phyloP scores from a whole-genome alignment of 2,113 vertebrate species.

The Sardina pilchardus region DNA sequence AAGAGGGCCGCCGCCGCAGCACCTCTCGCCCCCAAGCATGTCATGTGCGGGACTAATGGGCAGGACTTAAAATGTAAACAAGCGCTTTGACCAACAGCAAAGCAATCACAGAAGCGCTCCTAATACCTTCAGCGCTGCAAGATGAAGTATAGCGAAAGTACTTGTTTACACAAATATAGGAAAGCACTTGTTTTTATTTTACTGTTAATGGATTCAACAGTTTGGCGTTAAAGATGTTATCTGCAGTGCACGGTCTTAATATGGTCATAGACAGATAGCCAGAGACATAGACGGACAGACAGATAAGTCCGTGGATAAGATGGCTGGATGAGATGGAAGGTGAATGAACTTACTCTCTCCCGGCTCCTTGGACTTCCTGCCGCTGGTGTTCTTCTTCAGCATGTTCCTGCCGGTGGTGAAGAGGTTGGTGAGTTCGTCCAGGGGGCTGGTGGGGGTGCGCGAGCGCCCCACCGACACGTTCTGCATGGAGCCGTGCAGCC shows the following conservation, averaged over 20 bases:
- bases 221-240: neutral
- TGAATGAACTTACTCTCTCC: conserved; percentile 87
- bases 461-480: conserved; percentile 83
- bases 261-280: neutral
- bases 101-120: neutral
- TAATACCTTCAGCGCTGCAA: neutral
- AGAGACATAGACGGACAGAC: neutral
- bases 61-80: neutral
- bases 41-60: neutral
- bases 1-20: neutral
- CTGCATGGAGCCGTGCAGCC: conserved; percentile 81
- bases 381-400: conserved; percentile 90
- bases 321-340: neutral
- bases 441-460: conserved; percentile 91
- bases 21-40: neutral
- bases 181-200: too few relatives aligned
- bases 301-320: too few relatives aligned
- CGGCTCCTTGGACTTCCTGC: conserved; percentile 90
- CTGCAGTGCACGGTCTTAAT: neutral
- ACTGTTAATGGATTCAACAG: neutral
- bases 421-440: conserved; percentile 97
- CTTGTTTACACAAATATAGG: too few relatives aligned
- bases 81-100: neutral
- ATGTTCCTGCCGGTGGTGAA: conserved; percentile 96
- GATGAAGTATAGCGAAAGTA: neutral